Evolutionary conservation across 2,888 invertebrate genomes (phyloP), one percentile per base, ranked within the genome.

Genomic region (Galeopsomyia nigrocyanea): DNA sequence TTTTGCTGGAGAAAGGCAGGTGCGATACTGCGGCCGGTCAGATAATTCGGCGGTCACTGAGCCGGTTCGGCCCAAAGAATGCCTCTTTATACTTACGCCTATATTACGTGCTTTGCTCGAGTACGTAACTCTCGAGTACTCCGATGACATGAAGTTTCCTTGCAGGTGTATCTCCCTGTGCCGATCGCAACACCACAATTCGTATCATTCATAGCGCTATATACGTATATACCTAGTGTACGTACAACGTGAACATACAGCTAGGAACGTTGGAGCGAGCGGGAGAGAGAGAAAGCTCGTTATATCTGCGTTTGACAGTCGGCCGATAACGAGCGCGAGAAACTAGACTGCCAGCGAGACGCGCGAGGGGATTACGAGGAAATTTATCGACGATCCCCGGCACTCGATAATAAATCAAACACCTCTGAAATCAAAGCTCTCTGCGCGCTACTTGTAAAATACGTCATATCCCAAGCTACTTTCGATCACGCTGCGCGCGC

Each of bases 11-110:
- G 39, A 39, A 39, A 39, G 39, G 10, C 39, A 39, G 39, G 39
- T 39, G 9, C 9, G 14, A 17, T 21, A 53, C 5, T n/a, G 5
- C 55, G 7, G 13, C 21, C 55, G 55, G 13, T 49, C 55, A 55
- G 69, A 63, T 71, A 64, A 68, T 74, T 67, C 63, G 67, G 67
- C 19, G 70, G 63, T 46, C 64, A 74, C 71, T 74, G 74, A 71
- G 56, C 31, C 50, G 71, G 46, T 26, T 63, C 65, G 10, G 64
- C 16, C 6, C 21, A 31, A 50, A 50, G 26, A 61, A 51, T 61
- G 60, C 61, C 71, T 65, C 61, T 71, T 74, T 74, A 74, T 74
- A 74, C 46, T 17, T 19, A 10, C 49, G 26, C 39, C 10, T 10
- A 10, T 39, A n/a, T n/a, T n/a, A n/a, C n/a, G 7, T 39, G 39